phyloP scores from a whole-genome alignment of 2,888 invertebrate species.

The Apomyelois bistriatella region DNA sequence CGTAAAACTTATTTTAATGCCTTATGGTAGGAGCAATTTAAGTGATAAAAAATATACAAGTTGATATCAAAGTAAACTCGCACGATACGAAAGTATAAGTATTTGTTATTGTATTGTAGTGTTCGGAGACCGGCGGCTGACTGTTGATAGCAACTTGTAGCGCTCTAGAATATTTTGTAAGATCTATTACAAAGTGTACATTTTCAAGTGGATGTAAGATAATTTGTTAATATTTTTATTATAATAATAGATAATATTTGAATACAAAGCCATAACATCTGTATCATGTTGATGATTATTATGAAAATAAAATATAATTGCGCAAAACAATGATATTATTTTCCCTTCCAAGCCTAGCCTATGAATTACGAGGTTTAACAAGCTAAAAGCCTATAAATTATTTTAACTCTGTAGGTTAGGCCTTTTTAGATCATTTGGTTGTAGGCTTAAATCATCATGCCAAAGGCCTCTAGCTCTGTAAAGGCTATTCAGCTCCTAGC shows the following conservation, averaged over 20 bases:
- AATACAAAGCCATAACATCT: constrained; percentile 79
- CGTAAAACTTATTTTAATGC: constrained; percentile 49
- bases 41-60: constrained; percentile 54
- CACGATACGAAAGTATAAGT: constrained; percentile 14
- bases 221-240: constrained; percentile 80
- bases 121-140: neutral
- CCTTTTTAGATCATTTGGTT: too few relatives aligned
- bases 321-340: constrained; percentile 30
- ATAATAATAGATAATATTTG: constrained; percentile 75
- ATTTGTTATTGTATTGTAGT: neutral
- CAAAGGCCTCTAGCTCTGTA: too few relatives aligned
- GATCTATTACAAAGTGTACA: constrained; percentile 75
- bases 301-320: constrained; percentile 74
- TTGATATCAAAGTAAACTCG: constrained; percentile 36
- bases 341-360: too few relatives aligned
- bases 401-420: too few relatives aligned
- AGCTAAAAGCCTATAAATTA: neutral
- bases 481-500: too few relatives aligned
- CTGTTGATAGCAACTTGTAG: constrained; percentile 44
- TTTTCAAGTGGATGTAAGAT: constrained; percentile 79
- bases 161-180: constrained; percentile 69
- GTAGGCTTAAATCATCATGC: too few relatives aligned
- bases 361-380: too few relatives aligned
- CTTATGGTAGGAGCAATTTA: constrained; percentile 55
- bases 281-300: constrained; percentile 78